These are phyloP conservation scores for Lordiphosa mommai DNA, from an alignment of 1,140 invertebrate species.

Conservation along the genomic window DNA sequence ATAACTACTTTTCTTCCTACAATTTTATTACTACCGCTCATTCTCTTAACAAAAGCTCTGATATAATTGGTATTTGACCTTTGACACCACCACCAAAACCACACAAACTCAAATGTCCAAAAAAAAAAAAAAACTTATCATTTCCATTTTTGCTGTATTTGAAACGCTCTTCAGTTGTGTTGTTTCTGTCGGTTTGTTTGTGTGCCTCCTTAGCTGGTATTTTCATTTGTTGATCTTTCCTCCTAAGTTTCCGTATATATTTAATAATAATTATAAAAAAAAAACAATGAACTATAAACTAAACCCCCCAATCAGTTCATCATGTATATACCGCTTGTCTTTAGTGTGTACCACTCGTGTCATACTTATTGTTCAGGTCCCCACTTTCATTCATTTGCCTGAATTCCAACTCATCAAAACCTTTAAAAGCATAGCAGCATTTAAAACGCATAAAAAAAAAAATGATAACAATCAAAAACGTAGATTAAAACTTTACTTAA, in stretches of 20 bases:
- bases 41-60: slow-evolving; percentile 45
- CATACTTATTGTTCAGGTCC: background rate
- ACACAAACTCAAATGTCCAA: slow-evolving; percentile 7
- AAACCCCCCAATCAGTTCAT: slow-evolving; percentile 46
- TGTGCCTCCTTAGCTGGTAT: slow-evolving; percentile 54
- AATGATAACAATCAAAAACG: slow-evolving; percentile 19
- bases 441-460: slow-evolving; percentile 50
- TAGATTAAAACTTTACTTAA: slow-evolving; percentile 36
- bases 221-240: slow-evolving; percentile 38
- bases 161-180: slow-evolving; percentile 55
- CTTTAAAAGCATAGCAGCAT: slow-evolving; percentile 53
- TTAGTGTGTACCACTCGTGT: slow-evolving; percentile 51
- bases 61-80: slow-evolving; percentile 73
- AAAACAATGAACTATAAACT: slow-evolving; percentile 20
- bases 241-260: slow-evolving; percentile 26
- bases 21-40: slow-evolving; percentile 6
- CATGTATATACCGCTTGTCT: slow-evolving; percentile 70
- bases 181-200: slow-evolving; percentile 67
- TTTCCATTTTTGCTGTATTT: slow-evolving; percentile 41
- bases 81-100: slow-evolving; percentile 10
- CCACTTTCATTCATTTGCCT: slow-evolving; percentile 30
- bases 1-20: background rate
- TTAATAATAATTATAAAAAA: slow-evolving; percentile 21
- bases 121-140: slow-evolving; percentile 32
- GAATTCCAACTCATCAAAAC: slow-evolving; percentile 38